Conservation (phyloP, 1,140 invertebrate genomes). For the Contarinia nasturtii region DNA sequence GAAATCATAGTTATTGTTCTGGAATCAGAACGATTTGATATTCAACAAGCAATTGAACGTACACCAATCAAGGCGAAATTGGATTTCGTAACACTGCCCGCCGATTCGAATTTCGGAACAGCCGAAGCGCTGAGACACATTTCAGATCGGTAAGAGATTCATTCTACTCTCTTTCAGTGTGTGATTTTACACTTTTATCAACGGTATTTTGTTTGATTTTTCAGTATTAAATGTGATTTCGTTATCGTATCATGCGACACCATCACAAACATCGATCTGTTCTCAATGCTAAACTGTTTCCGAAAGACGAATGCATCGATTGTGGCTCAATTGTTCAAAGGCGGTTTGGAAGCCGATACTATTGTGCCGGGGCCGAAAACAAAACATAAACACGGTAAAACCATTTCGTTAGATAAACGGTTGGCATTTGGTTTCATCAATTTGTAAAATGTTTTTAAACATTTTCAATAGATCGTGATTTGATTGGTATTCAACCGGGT, state of each 20-base stretch:
- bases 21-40: slow-evolving; percentile 49
- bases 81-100: slow-evolving; percentile 53
- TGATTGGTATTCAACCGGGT: slow-evolving; percentile 63
- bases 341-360: slow-evolving; percentile 25
- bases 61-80: slow-evolving; percentile 55
- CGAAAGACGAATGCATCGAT: slow-evolving; percentile 62
- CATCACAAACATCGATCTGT: slow-evolving; percentile 58
- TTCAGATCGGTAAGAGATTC: slow-evolving; percentile 36
- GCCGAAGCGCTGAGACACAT: slow-evolving; percentile 68
- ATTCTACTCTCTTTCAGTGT: too few species aligned
- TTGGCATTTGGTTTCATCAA: neutral
- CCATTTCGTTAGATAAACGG: neutral
- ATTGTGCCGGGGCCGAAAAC: slow-evolving; percentile 61
- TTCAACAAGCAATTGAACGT: slow-evolving; percentile 48
- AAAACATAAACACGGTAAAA: slow-evolving; percentile 42
- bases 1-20: slow-evolving; percentile 65
- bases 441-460: slow-evolving; percentile 14
- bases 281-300: slow-evolving; percentile 54
- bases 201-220: neutral
- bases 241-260: slow-evolving; percentile 78
- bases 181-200: neutral
- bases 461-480: slow-evolving; percentile 44
- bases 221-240: slow-evolving; percentile 54
- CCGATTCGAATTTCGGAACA: slow-evolving; percentile 67
- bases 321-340: slow-evolving; percentile 46